Evolutionary conservation across 2,888 invertebrate species (phyloP).

Genomic region (Pristionchus fissidentatus): DNA sequence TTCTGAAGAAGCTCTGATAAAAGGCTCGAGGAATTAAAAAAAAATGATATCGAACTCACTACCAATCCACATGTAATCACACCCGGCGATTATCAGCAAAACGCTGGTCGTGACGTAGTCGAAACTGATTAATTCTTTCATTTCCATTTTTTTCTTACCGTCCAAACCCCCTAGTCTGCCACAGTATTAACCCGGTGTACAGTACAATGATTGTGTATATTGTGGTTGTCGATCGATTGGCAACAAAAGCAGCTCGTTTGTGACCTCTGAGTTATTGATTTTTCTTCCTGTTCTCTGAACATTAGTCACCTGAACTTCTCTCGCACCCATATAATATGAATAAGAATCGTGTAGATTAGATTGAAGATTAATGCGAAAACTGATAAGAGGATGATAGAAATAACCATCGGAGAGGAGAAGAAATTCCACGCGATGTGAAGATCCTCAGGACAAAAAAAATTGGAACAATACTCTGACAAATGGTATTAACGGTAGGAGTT

Average conservation of each 20-base stretch:
- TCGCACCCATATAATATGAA: constrained; percentile 12
- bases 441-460: neutral
- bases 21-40: too few relatives aligned
- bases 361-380: neutral
- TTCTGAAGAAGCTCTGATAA: too few relatives aligned
- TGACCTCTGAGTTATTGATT: too few relatives aligned
- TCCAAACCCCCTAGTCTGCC: neutral
- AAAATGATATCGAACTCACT: neutral
- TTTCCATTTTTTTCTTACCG: neutral
- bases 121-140: neutral
- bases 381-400: neutral
- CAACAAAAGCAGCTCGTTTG: too few relatives aligned
- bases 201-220: too few relatives aligned
- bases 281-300: too few relatives aligned
- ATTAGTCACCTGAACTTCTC: constrained; percentile 28
- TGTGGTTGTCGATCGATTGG: too few relatives aligned
- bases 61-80: neutral
- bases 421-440: neutral
- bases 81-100: neutral
- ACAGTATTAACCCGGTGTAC: too few relatives aligned
- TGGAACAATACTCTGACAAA: neutral
- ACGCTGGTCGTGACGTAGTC: neutral
- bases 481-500: too few relatives aligned
- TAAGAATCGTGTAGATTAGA: neutral
- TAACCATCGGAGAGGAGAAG: neutral